Evolutionary conservation across 2,888 invertebrate species (phyloP).

Genomic region (Caenorhabditis uteleia): DNA sequence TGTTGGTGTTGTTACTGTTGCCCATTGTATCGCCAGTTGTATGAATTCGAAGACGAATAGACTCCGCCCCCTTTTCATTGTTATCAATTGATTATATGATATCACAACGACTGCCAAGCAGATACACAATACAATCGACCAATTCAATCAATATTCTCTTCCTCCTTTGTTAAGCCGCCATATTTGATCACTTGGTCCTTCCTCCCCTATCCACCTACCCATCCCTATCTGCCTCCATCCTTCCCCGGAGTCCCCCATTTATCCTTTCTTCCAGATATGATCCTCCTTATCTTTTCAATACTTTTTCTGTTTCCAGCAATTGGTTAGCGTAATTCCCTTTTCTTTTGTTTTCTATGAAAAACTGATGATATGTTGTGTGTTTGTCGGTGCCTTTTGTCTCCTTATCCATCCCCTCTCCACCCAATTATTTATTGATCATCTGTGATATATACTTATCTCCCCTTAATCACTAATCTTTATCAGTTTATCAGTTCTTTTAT

Average conservation of each 20-base stretch:
- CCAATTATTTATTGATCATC: background rate
- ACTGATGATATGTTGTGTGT: background rate
- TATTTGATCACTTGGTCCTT: slow-evolving; percentile 5
- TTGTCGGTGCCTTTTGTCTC: background rate
- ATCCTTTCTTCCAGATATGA: background rate
- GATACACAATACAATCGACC: no score
- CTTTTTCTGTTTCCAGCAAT: background rate
- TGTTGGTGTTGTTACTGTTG: slow-evolving; percentile 70
- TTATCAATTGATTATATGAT: background rate
- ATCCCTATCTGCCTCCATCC: background rate
- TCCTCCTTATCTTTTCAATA: background rate
- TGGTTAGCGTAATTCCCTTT: no score
- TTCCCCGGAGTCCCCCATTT: background rate
- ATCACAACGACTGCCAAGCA: no score
- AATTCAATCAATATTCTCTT: background rate
- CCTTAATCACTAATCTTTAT: background rate
- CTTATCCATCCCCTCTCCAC: no score
- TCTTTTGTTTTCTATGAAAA: background rate
- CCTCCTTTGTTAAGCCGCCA: slow-evolving; percentile 11
- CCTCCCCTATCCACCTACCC: slow-evolving; percentile 5
- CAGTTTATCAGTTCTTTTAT: background rate
- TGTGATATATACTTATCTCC: no score
- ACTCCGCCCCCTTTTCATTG: background rate
- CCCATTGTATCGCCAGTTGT: slow-evolving; percentile 67
- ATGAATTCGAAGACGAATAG: slow-evolving; percentile 63